Conservation (phyloP, 2,113 vertebrate species). For the Arizona elegans region DNA sequence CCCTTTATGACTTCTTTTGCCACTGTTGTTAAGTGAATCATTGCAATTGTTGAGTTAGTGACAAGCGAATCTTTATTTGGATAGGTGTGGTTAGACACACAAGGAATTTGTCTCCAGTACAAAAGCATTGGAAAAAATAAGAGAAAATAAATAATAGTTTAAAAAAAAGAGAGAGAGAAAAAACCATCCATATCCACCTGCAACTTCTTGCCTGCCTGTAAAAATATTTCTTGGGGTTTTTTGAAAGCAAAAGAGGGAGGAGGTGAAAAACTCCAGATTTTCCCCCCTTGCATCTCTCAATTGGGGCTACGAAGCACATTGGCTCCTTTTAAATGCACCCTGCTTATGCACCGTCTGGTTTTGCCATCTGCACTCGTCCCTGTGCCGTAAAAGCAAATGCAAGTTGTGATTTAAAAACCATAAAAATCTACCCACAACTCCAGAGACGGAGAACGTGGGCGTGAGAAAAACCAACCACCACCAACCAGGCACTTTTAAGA, state of each 20-base stretch:
- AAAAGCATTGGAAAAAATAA: neutral
- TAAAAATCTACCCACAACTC: neutral
- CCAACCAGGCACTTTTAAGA: neutral
- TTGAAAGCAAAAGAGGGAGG: no score
- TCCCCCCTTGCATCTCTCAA: neutral
- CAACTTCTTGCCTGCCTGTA: no score
- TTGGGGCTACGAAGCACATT: neutral
- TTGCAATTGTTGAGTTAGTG: neutral
- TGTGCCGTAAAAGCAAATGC: neutral
- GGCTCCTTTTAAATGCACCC: neutral
- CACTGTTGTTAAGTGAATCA: neutral
- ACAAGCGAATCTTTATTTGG: neutral
- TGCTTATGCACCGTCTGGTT: neutral
- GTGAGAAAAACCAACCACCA: neutral
- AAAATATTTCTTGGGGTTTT: no score
- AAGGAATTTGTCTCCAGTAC: neutral
- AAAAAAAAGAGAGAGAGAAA: no score
- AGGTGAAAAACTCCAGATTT: no score
- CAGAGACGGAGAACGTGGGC: neutral
- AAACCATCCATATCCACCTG: no score
- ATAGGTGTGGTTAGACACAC: neutral
- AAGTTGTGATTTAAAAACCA: neutral
- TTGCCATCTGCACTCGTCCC: fast-evolving
- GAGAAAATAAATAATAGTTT: neutral
- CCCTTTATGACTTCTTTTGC: neutral